These are phyloP conservation scores for Leucophora obtusa DNA, from an alignment of 2,888 invertebrate genomes.

Conservation along the genomic window DNA sequence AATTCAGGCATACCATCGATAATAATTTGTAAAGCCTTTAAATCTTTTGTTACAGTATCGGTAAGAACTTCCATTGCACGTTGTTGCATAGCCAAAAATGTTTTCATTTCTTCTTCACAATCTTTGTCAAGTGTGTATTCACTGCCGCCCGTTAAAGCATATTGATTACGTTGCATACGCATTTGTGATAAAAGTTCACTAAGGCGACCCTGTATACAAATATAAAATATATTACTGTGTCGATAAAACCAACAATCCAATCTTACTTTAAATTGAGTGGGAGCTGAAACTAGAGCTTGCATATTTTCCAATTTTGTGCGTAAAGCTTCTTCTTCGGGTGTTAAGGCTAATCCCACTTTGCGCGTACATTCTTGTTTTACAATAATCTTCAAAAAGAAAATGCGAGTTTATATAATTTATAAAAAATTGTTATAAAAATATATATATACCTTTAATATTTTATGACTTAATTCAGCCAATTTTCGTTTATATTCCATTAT, in stretches of 20 bases:
- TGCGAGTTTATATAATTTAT: neutral
- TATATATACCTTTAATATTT: conserved; percentile 85
- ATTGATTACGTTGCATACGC: conserved; percentile 84
- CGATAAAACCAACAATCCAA: neutral
- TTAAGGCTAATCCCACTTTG: conserved; percentile 91
- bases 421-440: conserved; percentile 16
- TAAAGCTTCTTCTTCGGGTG: conserved; percentile 94
- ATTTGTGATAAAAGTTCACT: conserved; percentile 94
- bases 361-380: conserved; percentile 92
- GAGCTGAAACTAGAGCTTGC: conserved; percentile 91
- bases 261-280: conserved; percentile 93
- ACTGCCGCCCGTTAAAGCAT: conserved; percentile 81
- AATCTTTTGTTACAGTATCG: conserved; percentile 89
- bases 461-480: conserved; percentile 89
- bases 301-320: conserved; percentile 91
- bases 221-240: neutral
- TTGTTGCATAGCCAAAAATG: conserved; percentile 92
- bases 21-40: conserved; percentile 87
- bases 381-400: conserved; percentile 82
- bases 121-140: conserved; percentile 90
- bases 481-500: conserved; percentile 90
- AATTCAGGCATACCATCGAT: conserved; percentile 87
- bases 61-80: conserved; percentile 92
- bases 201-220: conserved; percentile 85
- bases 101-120: conserved; percentile 85